Base-by-base conservation (phyloP, 2,113 vertebrate genomes). In the Ictalurus furcatus region DNA sequence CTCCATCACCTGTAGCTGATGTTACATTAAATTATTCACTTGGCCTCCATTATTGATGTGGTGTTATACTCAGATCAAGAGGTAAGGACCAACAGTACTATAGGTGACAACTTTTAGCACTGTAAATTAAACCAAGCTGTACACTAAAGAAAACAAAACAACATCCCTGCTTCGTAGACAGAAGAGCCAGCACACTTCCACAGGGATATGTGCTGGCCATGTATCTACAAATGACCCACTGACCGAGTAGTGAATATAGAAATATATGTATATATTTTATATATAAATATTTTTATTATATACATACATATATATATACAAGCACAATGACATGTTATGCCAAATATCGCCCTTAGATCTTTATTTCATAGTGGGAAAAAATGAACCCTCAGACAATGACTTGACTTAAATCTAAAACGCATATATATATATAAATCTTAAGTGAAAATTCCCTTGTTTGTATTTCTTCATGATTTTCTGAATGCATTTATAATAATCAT, bases 1-100 rank as follows among this genome's bases (percentile, higher is more conserved):
- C 76, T 59, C 37, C 40, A 71, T 89, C 85, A 82, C 78, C 86
- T 87, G 89, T 85, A 78, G 86, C 88, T 73, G 67, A 59, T 34
- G 48, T 67, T 82, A 4, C 14, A 61, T 30, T 92, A 76, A 90
- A 92, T 92, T 80, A 88, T 90, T 91, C 86, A 91, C 54, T 25
- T 21, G 73, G 40, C 40, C 13, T 87, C 79, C 54, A 90, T 89
- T 88, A 90, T 89, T 90, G 83, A 91, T 92, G 87, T 21, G 9
- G 58, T 74, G 30, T 88, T 52, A 86, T 30, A 54, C 71, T 87
- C 11, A 37, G 87, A 90, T 91, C 91, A 91, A 91, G 85, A 81
- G 74, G 30, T 14, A 17, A 69, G n/a, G 82, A 87, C 80, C 87
- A 89, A 80, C 37, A 56, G 65, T 48, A 80, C 59, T n/a, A 74